Evolutionary conservation across 2,888 invertebrate genomes (phyloP).

Genomic region (Drosophila antonietae): DNA sequence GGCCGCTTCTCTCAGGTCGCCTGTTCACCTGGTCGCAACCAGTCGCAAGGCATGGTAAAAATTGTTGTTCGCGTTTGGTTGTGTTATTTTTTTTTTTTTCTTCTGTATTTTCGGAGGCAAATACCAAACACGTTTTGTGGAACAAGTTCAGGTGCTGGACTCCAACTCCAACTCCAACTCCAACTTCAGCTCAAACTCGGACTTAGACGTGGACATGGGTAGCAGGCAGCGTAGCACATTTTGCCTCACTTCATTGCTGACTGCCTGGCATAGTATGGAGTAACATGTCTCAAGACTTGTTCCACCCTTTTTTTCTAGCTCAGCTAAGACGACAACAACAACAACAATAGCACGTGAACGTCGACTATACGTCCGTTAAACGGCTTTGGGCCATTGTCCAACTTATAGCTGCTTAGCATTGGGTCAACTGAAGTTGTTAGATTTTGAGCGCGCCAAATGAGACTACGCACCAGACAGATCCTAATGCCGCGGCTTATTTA

Average conservation of each 20-base stretch:
- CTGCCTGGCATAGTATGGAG: slow-evolving; percentile 59
- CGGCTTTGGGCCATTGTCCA: slow-evolving; percentile 76
- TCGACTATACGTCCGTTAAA: slow-evolving; percentile 63
- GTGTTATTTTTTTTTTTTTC: slow-evolving; percentile 23
- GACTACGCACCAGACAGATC: slow-evolving; percentile 64
- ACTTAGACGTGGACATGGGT: slow-evolving; percentile 45
- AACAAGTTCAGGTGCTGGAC: slow-evolving; percentile 72
- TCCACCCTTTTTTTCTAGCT: slow-evolving; percentile 69
- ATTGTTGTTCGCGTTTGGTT: slow-evolving; percentile 33
- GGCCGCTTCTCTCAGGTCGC: slow-evolving; percentile 54
- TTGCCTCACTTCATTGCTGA: slow-evolving; percentile 35
- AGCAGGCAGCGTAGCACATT: slow-evolving; percentile 44
- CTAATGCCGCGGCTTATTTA: slow-evolving; percentile 57
- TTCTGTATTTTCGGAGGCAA: slow-evolving; percentile 60
- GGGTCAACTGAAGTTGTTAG: slow-evolving; percentile 68
- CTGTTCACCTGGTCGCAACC: slow-evolving; percentile 64
- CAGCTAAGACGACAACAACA: slow-evolving; percentile 38
- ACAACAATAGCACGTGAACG: slow-evolving; percentile 33
- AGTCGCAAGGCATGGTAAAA: slow-evolving; percentile 50
- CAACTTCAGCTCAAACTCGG: slow-evolving; percentile 20
- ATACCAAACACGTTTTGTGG: slow-evolving; percentile 74
- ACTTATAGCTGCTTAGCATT: slow-evolving; percentile 68
- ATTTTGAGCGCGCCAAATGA: slow-evolving; percentile 64
- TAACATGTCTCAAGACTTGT: slow-evolving; percentile 75
- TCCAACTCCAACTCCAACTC: slow-evolving; percentile 27